These are phyloP conservation scores for Falco biarmicus DNA, from an alignment of 2,797 vertebrate genomes.

Conservation along the genomic window DNA sequence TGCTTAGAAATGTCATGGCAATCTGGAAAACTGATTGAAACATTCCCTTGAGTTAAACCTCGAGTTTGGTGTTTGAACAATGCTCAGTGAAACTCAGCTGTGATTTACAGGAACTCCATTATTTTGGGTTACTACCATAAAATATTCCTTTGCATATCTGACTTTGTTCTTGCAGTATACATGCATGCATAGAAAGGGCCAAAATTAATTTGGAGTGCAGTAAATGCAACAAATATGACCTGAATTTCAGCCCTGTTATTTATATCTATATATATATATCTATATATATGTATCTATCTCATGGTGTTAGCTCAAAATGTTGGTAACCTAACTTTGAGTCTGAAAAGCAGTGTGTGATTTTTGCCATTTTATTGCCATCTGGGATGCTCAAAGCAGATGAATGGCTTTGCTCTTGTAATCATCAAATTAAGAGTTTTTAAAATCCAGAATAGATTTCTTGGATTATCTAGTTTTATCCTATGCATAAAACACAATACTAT, in stretches of 20 bases:
- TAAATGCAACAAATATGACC: neutral
- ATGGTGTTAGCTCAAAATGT: neutral
- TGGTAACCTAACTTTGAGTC: neutral
- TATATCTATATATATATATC: no score
- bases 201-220: neutral
- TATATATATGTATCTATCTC: no score
- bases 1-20: constrained; percentile 34
- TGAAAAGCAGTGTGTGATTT: neutral
- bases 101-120: constrained; percentile 4
- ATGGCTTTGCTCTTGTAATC: neutral
- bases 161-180: neutral
- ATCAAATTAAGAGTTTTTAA: neutral
- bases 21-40: constrained; percentile 28
- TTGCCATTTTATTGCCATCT: neutral
- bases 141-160: neutral
- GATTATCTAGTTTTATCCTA: neutral
- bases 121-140: neutral
- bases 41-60: constrained; percentile 2
- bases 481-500: neutral
- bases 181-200: neutral
- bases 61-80: neutral
- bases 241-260: neutral
- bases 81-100: neutral
- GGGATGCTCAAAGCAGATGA: neutral
- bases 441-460: neutral